phyloP scores from a whole-genome alignment of 2,113 vertebrate genomes.

The Esox niger region DNA sequence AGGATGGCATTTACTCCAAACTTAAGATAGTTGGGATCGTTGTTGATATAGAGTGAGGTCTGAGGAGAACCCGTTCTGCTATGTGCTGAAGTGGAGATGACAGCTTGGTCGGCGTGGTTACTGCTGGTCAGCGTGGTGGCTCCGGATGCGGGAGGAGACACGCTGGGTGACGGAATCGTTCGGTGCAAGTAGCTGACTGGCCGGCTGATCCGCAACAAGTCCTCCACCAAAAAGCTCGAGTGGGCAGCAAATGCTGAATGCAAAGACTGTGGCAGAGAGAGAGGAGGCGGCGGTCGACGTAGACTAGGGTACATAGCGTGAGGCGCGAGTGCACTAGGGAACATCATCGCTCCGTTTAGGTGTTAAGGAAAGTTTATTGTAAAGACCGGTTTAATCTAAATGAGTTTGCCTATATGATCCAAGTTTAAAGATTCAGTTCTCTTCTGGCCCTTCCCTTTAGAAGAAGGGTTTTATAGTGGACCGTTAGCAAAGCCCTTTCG shows the following conservation, averaged over 20 bases:
- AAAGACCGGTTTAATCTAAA: slow-evolving; percentile 8
- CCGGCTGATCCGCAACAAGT: slow-evolving; percentile 85
- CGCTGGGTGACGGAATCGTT: slow-evolving; percentile 55
- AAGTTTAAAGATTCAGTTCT: slow-evolving; percentile 39
- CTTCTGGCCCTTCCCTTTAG: slow-evolving; percentile 53
- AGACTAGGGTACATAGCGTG: slow-evolving; percentile 86
- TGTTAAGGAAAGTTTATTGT: slow-evolving; percentile 4
- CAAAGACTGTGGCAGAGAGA: slow-evolving; percentile 81
- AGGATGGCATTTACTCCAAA: slow-evolving; percentile 97
- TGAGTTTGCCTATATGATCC: slow-evolving; percentile 43
- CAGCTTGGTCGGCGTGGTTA: slow-evolving; percentile 57
- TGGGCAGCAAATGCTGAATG: slow-evolving; percentile 79
- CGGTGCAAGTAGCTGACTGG: slow-evolving; percentile 78
- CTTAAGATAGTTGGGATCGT: slow-evolving; percentile 85
- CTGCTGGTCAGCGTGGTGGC: slow-evolving; percentile 56
- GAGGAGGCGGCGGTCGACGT: slow-evolving; percentile 79
- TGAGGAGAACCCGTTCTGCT: slow-evolving; percentile 67
- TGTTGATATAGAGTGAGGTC: slow-evolving; percentile 52
- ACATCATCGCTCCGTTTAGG: slow-evolving; percentile 77
- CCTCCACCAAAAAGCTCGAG: slow-evolving; percentile 92
- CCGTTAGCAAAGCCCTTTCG: slow-evolving; percentile 75
- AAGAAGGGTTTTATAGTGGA: slow-evolving; percentile 82
- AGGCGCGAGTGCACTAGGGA: slow-evolving; percentile 85
- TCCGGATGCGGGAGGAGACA: slow-evolving; percentile 66
- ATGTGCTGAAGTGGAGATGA: slow-evolving; percentile 42